Evolutionary conservation across 1,140 invertebrate genomes (phyloP), one percentile per base, ranked within the genome.

Genomic region (Colletes gigas): DNA sequence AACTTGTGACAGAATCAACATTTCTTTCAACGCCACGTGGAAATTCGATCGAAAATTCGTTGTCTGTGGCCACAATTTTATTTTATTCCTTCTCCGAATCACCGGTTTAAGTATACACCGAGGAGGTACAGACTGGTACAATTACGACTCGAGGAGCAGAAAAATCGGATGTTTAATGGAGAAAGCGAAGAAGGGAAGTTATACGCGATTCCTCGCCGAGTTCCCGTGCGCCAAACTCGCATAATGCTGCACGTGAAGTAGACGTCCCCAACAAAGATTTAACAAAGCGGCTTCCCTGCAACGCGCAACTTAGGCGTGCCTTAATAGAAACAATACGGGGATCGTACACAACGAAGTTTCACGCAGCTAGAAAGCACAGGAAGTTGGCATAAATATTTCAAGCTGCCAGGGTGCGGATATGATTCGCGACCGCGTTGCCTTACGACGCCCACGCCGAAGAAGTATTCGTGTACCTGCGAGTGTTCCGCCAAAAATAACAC

Each of bases 361-460:
- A 52, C 47, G 47, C 17, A 41, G 47, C 47, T 12, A 72, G 77
- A 79, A 79, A 66, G 69, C 77, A 63, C 39, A 41, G 41, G 60
- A 50, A 63, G 21, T 60, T 60, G 50, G 60, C 60, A 79, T 79
- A 79, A 79, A 79, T 79, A 79, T 79, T 79, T 79, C 77, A 79
- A 65, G 17, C 52, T 72, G 60, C 47, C 77, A 57, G 39, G 17
- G 12, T 19, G 77, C 21, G 70, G 69, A 66, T 65, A 73, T 72
- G 69, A 79, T 79, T 55, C 70, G 70, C 50, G 55, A 17, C 17
- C 47, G 44, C 21, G 47, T 15, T 47, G 47, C 75, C 55, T 78
- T 52, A 39, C 75, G 65, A 71, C 67, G 67, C 8, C 15, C 30
- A 30, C 30, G 30, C 30, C 10, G 19, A 30, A 15, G 77, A 78